These are phyloP conservation scores for Tragelaphus oryx DNA, from an alignment of 2,797 vertebrate genomes.

Conservation along the genomic window DNA sequence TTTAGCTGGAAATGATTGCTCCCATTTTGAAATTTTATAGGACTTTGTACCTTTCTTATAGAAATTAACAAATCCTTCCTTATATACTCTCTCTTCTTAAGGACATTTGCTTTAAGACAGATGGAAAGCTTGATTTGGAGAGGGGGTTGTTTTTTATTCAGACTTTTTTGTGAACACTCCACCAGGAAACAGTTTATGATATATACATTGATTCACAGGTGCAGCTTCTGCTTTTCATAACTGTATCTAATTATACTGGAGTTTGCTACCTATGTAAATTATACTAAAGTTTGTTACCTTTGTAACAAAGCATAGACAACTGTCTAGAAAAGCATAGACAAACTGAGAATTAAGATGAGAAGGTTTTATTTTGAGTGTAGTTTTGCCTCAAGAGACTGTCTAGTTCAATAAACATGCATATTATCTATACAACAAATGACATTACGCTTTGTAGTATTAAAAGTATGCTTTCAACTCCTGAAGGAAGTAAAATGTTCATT, in stretches of 20 bases:
- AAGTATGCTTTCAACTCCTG: not conserved
- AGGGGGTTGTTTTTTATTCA: not conserved
- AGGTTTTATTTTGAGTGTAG: not conserved
- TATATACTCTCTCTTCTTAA: not conserved
- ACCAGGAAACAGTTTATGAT: not conserved
- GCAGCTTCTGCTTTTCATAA: not conserved
- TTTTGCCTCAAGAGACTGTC: slow-evolving; percentile 13
- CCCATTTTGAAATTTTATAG: slow-evolving; percentile 5
- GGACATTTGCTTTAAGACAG: not conserved
- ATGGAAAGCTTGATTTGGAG: not conserved
- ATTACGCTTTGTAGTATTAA: not conserved
- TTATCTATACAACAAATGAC: not conserved
- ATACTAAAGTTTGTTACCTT: not conserved
- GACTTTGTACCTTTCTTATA: not conserved
- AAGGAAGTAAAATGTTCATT: not conserved
- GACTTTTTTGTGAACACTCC: not conserved
- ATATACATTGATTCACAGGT: not conserved
- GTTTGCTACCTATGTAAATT: not conserved
- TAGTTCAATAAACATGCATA: not conserved
- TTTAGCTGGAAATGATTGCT: not conserved
- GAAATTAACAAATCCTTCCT: not conserved
- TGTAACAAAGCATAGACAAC: not conserved
- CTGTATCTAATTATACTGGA: not conserved
- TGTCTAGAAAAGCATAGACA: not conserved
- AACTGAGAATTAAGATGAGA: not conserved